Conservation (phyloP, 2,797 vertebrate genomes). For the Coreius guichenoti region DNA sequence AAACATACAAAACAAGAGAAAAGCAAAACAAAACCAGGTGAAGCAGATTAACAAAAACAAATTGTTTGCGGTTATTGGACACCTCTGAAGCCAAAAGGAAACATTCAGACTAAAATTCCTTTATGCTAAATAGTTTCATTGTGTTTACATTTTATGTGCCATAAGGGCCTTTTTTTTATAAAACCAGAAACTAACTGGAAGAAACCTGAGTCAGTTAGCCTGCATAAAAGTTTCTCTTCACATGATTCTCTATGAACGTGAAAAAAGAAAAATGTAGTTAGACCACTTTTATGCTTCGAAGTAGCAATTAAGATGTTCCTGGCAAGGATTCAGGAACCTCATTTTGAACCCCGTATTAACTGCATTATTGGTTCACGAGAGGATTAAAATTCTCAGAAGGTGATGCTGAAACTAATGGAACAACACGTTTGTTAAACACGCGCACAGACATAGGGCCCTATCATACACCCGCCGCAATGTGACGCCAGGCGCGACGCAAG, state of each 20-base stretch:
- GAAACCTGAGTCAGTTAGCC: neutral
- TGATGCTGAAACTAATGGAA: neutral
- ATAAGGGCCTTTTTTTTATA: neutral
- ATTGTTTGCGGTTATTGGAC: neutral
- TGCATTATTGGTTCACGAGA: neutral
- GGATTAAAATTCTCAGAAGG: conserved; percentile 27
- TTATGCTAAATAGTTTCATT: neutral
- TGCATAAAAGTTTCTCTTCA: neutral
- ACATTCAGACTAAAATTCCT: neutral
- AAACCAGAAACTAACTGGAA: neutral
- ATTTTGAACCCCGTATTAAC: neutral
- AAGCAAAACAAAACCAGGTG: neutral
- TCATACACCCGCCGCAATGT: too few species aligned
- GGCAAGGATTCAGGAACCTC: neutral
- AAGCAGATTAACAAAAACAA: conserved; percentile 1
- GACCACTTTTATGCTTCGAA: neutral
- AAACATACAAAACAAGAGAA: neutral
- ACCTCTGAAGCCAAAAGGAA: neutral
- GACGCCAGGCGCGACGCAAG: too few species aligned
- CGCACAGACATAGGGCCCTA: neutral
- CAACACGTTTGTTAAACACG: neutral
- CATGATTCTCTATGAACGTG: neutral
- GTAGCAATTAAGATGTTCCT: conserved; percentile 23
- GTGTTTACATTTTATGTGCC: neutral
- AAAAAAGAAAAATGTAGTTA: conserved; percentile 28